Percentiles rank a stretch among this genome's conserved stretches.
phyloP scores from a whole-genome alignment of 1,140 invertebrate species.

The Prorops nasuta region DNA sequence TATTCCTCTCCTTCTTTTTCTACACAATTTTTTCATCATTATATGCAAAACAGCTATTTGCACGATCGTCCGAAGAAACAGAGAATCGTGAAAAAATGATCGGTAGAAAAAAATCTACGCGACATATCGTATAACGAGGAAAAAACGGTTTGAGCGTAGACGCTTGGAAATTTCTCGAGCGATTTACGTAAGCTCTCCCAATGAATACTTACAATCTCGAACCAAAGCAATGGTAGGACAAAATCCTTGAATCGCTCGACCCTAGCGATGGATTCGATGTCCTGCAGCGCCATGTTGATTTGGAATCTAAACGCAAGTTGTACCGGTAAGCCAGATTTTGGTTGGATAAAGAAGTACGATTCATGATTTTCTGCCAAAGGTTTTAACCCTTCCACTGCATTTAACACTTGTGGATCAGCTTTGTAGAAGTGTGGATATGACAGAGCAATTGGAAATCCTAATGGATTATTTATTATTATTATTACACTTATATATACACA shows the following conservation, averaged over 20 bases:
- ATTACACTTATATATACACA: too few species aligned
- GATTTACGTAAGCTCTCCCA: too few species aligned
- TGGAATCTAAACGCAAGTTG: slow-evolving; percentile 74
- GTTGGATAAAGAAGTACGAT: slow-evolving; percentile 70
- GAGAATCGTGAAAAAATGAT: too few species aligned
- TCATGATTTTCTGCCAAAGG: slow-evolving; percentile 70
- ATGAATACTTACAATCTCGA: slow-evolving; percentile 78
- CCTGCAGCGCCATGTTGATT: slow-evolving; percentile 77
- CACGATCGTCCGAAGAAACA: too few species aligned
- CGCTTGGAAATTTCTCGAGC: too few species aligned
- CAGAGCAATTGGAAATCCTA: slow-evolving; percentile 77
- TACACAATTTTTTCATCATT: too few species aligned
- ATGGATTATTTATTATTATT: neutral
- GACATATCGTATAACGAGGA: too few species aligned
- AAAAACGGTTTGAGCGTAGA: too few species aligned
- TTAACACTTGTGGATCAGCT: slow-evolving; percentile 64
- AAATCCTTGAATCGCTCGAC: slow-evolving; percentile 66
- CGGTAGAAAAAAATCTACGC: too few species aligned
- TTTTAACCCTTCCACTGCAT: slow-evolving; percentile 68
- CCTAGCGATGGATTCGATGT: slow-evolving; percentile 63
- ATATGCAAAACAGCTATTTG: too few species aligned
- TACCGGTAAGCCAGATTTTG: slow-evolving; percentile 73
- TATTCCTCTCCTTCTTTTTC: too few species aligned
- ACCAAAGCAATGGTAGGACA: slow-evolving; percentile 75
- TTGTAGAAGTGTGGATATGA: slow-evolving; percentile 89